Evolutionary conservation across 2,888 invertebrate species (phyloP), one percentile per base, ranked within the genome.

Genomic region (Teleiodes luculella): DNA sequence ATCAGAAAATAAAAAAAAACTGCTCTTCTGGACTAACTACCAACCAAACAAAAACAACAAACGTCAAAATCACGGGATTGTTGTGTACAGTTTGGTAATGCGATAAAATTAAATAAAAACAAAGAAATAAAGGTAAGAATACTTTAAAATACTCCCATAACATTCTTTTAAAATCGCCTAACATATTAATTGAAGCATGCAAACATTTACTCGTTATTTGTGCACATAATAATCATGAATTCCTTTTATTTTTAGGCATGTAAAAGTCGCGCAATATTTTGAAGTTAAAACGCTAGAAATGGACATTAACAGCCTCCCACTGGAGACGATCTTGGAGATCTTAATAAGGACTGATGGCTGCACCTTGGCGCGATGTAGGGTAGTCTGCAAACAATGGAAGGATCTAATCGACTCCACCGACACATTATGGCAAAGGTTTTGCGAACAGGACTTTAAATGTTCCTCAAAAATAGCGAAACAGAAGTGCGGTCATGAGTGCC

Each of bases 271-370:
- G 3, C 4, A 11, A 24, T 13, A n/a, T 13, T 7, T n/a, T 4
- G 28, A 11, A n/a, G n/a, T 24, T 1, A 24, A 20, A 39, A 28
- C 31, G 4, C 11, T 8, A 24, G 30, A 41, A 66, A 67, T 66
- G 57, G 66, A 67, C 33, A 68, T 74, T 45, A 60, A 75, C 37
- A 65, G 65, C 52, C 64, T 87, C 28, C 86, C 86, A 1, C 31
- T 80, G 14, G 86, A 87, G 67, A 73, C 75, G n/a, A 72, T 86
- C 14, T 58, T 78, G 18, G 81, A 83, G 65, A 80, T 87, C 61
- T 62, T 87, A 6, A 63, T 65, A 14, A 66, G 72, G 55, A 68
- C 72, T 1, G 79, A 86, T 51, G 86, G 86, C 10, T 56, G 58
- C 11, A 78, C 79, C 1, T 54, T 86, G 1, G 81, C 78, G 24